Evolutionary conservation across 2,797 vertebrate species (phyloP).

Genomic region (Schizopygopsis malacanthus): DNA sequence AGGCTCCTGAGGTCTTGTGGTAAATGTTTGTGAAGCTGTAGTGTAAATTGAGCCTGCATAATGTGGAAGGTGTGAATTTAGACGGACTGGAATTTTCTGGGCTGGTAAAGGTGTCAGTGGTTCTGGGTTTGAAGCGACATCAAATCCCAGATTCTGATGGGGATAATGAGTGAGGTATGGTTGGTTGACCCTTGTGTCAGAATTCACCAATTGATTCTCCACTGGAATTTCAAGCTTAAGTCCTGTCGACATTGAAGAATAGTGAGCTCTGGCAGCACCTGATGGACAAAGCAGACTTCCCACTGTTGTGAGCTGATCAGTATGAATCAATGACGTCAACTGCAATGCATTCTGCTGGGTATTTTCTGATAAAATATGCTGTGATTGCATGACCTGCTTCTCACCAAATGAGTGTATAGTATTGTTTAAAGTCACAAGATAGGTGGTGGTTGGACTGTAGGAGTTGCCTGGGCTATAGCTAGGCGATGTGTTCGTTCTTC

Average conservation of each 20-base stretch:
- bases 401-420: constrained; percentile 67
- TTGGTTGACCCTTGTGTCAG: constrained; percentile 60
- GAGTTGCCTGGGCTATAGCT: constrained; percentile 32
- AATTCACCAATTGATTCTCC: constrained; percentile 61
- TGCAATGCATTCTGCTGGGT: constrained; percentile 45
- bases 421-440: constrained; percentile 45
- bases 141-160: constrained; percentile 59
- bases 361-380: constrained; percentile 25
- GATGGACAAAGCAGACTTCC: constrained; percentile 75
- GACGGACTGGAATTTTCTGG: constrained; percentile 87
- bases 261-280: constrained; percentile 85
- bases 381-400: constrained; percentile 66
- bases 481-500: constrained; percentile 19
- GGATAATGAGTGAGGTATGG: constrained; percentile 45
- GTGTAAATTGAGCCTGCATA: constrained; percentile 92
- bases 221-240: constrained; percentile 86
- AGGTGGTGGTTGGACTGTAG: constrained; percentile 40
- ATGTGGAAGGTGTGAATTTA: constrained; percentile 87
- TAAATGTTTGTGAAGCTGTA: constrained; percentile 86
- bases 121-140: constrained; percentile 78
- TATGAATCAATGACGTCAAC: constrained; percentile 72
- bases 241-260: constrained; percentile 87
- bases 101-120: constrained; percentile 76
- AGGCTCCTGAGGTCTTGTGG: constrained; percentile 77
- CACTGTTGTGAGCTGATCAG: constrained; percentile 61